A percentile compares a stretch with the other conserved stretches of the same genome.
These are phyloP conservation scores for Megalurothrips usitatus DNA, from an alignment of 2,888 invertebrate species.

Conservation along the genomic window DNA sequence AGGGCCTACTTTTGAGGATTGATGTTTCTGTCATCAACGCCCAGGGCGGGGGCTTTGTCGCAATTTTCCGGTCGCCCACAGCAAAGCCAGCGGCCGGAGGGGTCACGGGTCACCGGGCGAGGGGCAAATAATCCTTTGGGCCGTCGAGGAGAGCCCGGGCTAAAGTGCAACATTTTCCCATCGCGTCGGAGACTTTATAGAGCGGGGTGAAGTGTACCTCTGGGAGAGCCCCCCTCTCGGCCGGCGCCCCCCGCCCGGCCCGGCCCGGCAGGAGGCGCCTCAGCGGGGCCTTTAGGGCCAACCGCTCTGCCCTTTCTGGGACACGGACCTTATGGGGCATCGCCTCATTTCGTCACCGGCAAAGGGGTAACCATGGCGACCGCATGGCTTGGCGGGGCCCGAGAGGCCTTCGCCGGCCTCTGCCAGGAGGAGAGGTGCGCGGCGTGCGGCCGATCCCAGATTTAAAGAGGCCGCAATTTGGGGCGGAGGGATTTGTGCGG, in stretches of 20 bases:
- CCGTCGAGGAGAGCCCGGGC: not conserved
- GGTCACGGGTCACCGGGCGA: too few species aligned
- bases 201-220: too few species aligned
- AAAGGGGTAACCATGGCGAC: constrained; percentile 29
- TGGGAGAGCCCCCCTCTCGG: too few species aligned
- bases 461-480: not conserved
- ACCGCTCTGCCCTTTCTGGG: not conserved
- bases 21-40: too few species aligned
- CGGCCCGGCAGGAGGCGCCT: not conserved
- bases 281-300: not conserved
- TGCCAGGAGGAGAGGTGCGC: not conserved
- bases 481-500: not conserved
- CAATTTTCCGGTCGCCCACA: too few species aligned
- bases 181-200: too few species aligned
- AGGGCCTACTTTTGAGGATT: too few species aligned
- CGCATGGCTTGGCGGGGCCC: too few species aligned
- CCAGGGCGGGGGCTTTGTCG: too few species aligned
- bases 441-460: not conserved
- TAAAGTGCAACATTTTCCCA: not conserved
- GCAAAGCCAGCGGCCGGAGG: too few species aligned
- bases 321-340: not conserved
- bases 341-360: not conserved
- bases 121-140: too few species aligned
- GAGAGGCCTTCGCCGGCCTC: too few species aligned
- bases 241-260: not conserved